A percentile compares a stretch with the other conserved stretches of the same genome.
phyloP scores from a whole-genome alignment of 2,113 vertebrate genomes.

The Chrysochloris asiatica region DNA sequence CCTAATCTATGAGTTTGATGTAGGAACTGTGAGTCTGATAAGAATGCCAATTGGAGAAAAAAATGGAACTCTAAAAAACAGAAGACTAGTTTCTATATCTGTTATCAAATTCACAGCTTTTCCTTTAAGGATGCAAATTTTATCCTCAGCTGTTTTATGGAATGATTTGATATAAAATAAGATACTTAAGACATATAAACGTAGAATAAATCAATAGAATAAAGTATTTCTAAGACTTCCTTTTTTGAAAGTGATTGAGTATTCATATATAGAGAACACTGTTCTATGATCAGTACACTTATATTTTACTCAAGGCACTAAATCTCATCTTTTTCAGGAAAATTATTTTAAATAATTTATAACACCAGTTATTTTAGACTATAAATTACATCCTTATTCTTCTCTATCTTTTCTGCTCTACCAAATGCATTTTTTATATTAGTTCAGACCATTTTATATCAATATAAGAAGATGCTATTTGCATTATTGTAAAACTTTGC shows the following conservation, averaged over 20 bases:
- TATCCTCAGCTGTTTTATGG: neutral
- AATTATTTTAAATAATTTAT: conserved; percentile 18
- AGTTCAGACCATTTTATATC: neutral
- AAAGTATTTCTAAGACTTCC: neutral
- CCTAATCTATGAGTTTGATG: neutral
- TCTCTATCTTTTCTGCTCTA: neutral
- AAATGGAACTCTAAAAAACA: conserved; percentile 7
- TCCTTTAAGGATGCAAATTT: neutral
- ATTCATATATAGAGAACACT: neutral
- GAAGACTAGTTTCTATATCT: neutral
- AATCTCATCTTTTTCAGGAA: neutral
- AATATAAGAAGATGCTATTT: conserved; percentile 7
- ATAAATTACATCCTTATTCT: neutral
- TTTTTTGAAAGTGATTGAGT: conserved; percentile 18
- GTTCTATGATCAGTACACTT: neutral
- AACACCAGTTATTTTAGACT: neutral
- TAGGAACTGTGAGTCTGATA: neutral
- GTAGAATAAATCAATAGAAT: neutral
- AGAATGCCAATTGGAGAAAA: neutral
- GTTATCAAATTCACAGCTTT: neutral
- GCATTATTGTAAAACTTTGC: conserved; percentile 21
- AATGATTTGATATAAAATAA: conserved; percentile 26
- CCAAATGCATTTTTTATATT: neutral
- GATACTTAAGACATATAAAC: neutral
- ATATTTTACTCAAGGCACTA: neutral